Evolutionary conservation across 1,140 invertebrate genomes (phyloP).

Genomic region (Caenorhabditis latens): DNA sequence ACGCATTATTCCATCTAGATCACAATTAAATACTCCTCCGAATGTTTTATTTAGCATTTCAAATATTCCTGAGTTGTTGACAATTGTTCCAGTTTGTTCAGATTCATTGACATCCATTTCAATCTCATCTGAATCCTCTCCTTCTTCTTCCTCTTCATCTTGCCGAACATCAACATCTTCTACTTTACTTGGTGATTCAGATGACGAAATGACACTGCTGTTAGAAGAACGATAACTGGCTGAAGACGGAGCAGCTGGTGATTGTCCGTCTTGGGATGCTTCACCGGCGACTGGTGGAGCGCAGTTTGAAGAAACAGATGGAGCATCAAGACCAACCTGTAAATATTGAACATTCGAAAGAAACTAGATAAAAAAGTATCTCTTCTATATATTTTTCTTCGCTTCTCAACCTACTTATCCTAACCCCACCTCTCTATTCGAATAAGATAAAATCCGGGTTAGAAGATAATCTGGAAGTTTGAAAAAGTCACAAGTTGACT

Average conservation of each 20-base stretch:
- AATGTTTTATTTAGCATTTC: constrained; percentile 46
- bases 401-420: too few species aligned
- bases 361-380: too few species aligned
- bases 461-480: too few species aligned
- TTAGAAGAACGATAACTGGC: constrained; percentile 51
- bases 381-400: too few species aligned
- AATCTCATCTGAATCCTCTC: constrained; percentile 12
- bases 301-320: constrained; percentile 15
- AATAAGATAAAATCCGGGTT: background rate
- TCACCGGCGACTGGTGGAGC: constrained; percentile 41
- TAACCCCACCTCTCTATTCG: background rate
- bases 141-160: background rate
- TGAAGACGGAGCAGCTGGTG: constrained; percentile 55
- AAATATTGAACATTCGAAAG: background rate
- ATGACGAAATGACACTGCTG: constrained; percentile 31
- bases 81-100: background rate
- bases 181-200: constrained; percentile 43
- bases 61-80: constrained; percentile 22
- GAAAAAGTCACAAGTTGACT: too few species aligned
- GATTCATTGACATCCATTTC: constrained; percentile 3
- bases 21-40: constrained; percentile 32
- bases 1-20: constrained; percentile 47
- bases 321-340: constrained; percentile 9
- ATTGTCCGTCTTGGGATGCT: constrained; percentile 57
- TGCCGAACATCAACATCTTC: background rate